phyloP scores from a whole-genome alignment of 2,888 invertebrate species.

The Leptopilina myrica region DNA sequence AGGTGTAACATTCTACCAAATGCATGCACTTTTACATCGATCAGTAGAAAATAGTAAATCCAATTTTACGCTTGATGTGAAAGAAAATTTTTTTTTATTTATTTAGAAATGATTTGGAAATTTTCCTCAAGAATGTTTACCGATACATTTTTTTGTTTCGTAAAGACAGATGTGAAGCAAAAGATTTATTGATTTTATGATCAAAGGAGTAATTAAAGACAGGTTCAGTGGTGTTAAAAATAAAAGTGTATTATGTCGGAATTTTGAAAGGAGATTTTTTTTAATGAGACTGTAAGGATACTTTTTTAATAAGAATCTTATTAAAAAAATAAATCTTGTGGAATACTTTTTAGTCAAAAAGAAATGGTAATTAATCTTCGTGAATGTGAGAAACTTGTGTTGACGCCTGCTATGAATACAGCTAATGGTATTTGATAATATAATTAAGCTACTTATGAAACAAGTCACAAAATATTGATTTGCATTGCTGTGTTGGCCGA shows the following conservation, averaged over 20 bases:
- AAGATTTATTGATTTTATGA: too few relatives aligned
- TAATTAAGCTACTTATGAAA: slow-evolving; percentile 17
- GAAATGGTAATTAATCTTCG: not conserved
- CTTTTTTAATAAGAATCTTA: too few relatives aligned
- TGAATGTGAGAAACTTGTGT: not conserved
- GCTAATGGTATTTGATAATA: slow-evolving; percentile 13
- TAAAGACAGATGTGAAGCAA: too few relatives aligned
- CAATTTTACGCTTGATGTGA: not conserved
- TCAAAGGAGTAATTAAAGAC: too few relatives aligned
- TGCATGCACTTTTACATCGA: slow-evolving; percentile 1
- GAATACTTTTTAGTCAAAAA: not conserved
- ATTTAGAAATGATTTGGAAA: too few relatives aligned
- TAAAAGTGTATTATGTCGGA: not conserved
- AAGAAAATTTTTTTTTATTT: not conserved
- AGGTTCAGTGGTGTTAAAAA: too few relatives aligned
- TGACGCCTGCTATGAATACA: not conserved
- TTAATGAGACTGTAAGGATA: too few relatives aligned
- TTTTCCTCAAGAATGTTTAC: too few relatives aligned
- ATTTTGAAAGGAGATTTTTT: not conserved
- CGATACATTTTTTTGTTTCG: too few relatives aligned
- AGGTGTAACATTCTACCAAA: slow-evolving; percentile 4
- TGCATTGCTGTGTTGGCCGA: not conserved
- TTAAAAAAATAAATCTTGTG: not conserved
- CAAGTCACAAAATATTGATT: not conserved
- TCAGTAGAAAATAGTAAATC: not conserved